Evolutionary conservation across 2,888 invertebrate species (phyloP).

Genomic region (Dolomedes plantarius): DNA sequence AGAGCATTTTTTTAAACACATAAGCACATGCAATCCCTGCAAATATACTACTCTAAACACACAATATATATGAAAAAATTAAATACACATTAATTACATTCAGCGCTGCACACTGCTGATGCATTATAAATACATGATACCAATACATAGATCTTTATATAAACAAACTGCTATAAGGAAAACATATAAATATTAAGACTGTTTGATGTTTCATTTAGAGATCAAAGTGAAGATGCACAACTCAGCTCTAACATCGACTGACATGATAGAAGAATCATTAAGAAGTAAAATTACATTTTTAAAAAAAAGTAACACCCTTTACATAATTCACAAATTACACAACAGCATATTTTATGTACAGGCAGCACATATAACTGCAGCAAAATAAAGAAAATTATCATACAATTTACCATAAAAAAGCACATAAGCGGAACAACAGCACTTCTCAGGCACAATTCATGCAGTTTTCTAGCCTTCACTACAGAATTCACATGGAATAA

Average conservation of each 20-base stretch:
- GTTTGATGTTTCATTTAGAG: too few species aligned
- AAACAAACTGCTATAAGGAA: too few species aligned
- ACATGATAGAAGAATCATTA: neutral
- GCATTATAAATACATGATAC: too few species aligned
- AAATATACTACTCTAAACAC: too few species aligned
- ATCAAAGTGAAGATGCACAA: neutral
- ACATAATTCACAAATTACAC: neutral
- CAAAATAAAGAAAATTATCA: constrained; percentile 36
- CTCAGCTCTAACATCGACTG: neutral
- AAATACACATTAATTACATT: too few species aligned
- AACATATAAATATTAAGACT: too few species aligned
- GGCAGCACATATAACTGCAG: constrained; percentile 30
- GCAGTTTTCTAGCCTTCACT: constrained; percentile 40
- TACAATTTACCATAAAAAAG: constrained; percentile 58
- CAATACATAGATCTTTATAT: too few species aligned
- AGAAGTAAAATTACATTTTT: neutral
- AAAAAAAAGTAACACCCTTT: too few species aligned
- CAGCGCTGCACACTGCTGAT: too few species aligned
- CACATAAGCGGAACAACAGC: constrained; percentile 31
- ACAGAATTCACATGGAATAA: constrained; percentile 26
- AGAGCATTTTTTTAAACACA: too few species aligned
- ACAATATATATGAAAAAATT: too few species aligned
- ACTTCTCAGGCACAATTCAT: constrained; percentile 53
- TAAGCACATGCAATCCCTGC: too few species aligned
- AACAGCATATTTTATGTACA: neutral